Percentiles rank a stretch among this genome's conserved stretches.
phyloP scores from a whole-genome alignment of 2,113 vertebrate species.

The Heptranchias perlo region DNA sequence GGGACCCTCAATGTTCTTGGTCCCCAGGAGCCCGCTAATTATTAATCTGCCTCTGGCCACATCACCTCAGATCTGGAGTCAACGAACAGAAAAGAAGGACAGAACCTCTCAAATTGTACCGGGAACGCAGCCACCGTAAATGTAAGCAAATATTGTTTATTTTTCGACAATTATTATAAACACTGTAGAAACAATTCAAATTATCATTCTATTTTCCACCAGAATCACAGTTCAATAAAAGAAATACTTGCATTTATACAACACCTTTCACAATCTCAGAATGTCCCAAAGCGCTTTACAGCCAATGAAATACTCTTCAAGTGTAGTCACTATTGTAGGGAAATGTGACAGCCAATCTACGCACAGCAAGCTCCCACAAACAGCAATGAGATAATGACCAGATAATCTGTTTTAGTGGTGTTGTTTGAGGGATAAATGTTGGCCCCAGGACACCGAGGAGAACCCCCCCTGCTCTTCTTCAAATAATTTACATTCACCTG shows the following conservation, averaged over 20 bases:
- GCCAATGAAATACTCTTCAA: too few species aligned
- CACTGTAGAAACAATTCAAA: background rate
- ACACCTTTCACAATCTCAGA: too few species aligned
- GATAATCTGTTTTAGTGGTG: too few species aligned
- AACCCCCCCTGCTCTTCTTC: too few species aligned
- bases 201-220: background rate
- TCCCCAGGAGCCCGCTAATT: background rate
- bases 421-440: too few species aligned
- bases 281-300: too few species aligned
- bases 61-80: background rate
- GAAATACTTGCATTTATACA: background rate
- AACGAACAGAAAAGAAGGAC: background rate
- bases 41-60: background rate
- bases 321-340: too few species aligned
- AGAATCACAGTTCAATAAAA: background rate
- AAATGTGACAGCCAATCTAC: too few species aligned
- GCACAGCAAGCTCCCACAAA: too few species aligned
- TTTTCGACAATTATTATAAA: background rate
- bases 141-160: background rate
- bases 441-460: too few species aligned
- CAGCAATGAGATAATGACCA: too few species aligned
- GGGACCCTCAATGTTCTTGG: background rate
- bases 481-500: too few species aligned
- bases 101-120: background rate
- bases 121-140: background rate